phyloP scores from a whole-genome alignment of 2,797 vertebrate genomes.

The Mergus octosetaceus region DNA sequence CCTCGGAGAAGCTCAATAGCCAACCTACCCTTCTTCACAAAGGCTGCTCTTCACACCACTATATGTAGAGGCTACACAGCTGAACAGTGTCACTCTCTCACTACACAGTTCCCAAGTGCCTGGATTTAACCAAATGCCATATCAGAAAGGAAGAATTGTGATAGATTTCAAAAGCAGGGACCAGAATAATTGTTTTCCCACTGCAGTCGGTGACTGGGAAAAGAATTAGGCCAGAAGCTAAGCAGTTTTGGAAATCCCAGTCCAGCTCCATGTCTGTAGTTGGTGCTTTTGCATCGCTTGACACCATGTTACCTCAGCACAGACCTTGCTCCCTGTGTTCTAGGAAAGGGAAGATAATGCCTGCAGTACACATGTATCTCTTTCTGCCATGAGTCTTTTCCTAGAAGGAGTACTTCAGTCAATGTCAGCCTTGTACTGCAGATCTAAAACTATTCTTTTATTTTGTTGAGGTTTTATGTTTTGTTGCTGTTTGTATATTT shows the following conservation, averaged over 20 bases:
- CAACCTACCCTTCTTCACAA: background rate
- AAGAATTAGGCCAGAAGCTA: constrained; percentile 16
- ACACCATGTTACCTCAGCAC: background rate
- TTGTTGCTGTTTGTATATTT: too few relatives aligned
- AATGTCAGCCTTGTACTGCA: background rate
- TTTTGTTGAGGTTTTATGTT: too few relatives aligned
- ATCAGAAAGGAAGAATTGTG: background rate
- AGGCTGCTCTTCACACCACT: background rate
- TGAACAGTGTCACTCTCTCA: background rate
- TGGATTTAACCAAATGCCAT: constrained; percentile 5
- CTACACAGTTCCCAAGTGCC: background rate
- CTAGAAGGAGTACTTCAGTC: constrained; percentile 24
- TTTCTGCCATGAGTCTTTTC: constrained; percentile 18
- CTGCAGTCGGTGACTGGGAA: background rate
- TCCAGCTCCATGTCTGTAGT: background rate
- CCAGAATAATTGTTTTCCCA: constrained; percentile 18
- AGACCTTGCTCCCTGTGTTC: background rate
- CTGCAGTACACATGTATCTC: background rate
- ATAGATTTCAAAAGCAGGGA: constrained; percentile 32
- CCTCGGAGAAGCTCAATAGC: background rate
- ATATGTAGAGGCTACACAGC: background rate
- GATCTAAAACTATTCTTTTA: background rate
- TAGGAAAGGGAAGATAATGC: background rate
- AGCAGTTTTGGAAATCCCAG: constrained; percentile 21
- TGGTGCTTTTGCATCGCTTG: background rate